These are phyloP conservation scores for Andrena trimmerana DNA, from an alignment of 2,888 invertebrate genomes.

Conservation along the genomic window DNA sequence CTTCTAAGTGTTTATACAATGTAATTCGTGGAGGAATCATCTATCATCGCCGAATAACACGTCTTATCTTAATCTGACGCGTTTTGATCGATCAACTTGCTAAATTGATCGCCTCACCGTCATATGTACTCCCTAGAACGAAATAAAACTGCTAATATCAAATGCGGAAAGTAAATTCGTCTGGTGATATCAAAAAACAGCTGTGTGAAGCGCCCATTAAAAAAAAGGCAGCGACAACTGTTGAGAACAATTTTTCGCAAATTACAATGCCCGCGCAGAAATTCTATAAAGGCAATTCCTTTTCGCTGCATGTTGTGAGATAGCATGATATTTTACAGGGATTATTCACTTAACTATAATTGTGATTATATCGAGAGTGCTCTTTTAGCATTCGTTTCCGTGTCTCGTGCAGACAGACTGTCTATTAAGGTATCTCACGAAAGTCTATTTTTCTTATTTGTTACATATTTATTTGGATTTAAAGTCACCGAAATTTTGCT, in stretches of 20 bases:
- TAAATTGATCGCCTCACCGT: neutral
- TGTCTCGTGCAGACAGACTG: conserved; percentile 54
- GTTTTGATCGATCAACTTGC: neutral
- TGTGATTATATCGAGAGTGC: conserved; percentile 64
- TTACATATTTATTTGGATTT: conserved; percentile 85
- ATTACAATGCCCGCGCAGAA: conserved; percentile 27
- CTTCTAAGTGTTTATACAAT: conserved; percentile 30
- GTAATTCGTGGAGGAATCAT: conserved; percentile 18
- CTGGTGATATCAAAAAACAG: neutral
- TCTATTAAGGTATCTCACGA: conserved; percentile 71
- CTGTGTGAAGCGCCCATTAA: neutral
- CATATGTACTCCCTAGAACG: neutral
- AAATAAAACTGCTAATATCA: neutral
- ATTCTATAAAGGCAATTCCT: conserved; percentile 52
- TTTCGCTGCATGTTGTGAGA: conserved; percentile 77
- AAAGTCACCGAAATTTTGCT: conserved; percentile 85
- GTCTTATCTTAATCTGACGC: neutral
- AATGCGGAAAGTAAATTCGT: conserved; percentile 2
- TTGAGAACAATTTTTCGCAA: neutral
- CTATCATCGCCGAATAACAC: conserved; percentile 14
- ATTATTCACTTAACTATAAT: conserved; percentile 59
- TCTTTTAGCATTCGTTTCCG: conserved; percentile 53
- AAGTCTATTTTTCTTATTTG: conserved; percentile 83
- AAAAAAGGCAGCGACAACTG: neutral
- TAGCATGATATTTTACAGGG: conserved; percentile 73